These are phyloP conservation scores for Hermatobates lingyangjiaoensis DNA, from an alignment of 1,140 invertebrate genomes.

Conservation along the genomic window DNA sequence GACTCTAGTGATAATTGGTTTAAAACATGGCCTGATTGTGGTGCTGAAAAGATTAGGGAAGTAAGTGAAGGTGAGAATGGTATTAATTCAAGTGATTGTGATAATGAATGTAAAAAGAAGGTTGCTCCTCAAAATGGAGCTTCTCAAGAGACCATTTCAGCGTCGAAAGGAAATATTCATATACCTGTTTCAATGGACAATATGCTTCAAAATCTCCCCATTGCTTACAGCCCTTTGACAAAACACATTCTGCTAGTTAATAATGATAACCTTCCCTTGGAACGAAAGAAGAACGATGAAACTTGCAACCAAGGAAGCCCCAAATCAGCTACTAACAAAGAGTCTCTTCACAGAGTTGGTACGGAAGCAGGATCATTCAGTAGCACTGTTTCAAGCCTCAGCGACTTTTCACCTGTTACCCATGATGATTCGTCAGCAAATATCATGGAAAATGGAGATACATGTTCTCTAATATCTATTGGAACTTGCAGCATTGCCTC, in stretches of 20 bases:
- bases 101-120: no score
- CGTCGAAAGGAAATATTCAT: constrained; percentile 3
- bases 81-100: background rate
- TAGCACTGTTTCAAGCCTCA: constrained; percentile 21
- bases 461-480: constrained; percentile 9
- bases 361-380: constrained; percentile 28
- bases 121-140: no score
- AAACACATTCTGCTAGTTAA: constrained; percentile 23
- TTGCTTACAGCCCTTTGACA: constrained; percentile 23
- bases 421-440: constrained; percentile 15
- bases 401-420: constrained; percentile 17
- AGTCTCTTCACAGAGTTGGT: constrained; percentile 4
- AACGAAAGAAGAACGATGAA: constrained; percentile 1
- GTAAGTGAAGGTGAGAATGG: background rate
- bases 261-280: constrained; percentile 6
- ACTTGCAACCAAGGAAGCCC: background rate
- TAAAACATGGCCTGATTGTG: constrained; percentile 21
- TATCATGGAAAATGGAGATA: constrained; percentile 14
- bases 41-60: constrained; percentile 14
- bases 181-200: constrained; percentile 10
- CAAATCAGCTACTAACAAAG: constrained; percentile 1
- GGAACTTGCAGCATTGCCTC: constrained; percentile 13
- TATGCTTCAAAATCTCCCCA: constrained; percentile 20
- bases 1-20: constrained; percentile 17
- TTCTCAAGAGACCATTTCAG: background rate